phyloP scores from a whole-genome alignment of 2,797 vertebrate genomes.

The Lemur catta region DNA sequence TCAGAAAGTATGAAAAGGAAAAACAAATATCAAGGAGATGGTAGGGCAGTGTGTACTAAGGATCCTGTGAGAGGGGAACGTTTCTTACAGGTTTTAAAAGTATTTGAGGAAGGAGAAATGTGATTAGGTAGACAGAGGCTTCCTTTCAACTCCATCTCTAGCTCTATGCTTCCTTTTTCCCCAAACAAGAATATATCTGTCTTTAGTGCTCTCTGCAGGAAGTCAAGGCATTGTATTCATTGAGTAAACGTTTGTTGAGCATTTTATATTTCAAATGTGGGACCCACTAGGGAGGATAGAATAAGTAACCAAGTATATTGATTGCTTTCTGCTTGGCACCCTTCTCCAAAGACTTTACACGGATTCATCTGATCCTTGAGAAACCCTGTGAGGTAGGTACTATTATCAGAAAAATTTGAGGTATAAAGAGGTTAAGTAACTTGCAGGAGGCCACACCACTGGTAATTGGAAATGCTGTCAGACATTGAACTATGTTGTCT shows the following conservation, averaged over 20 bases:
- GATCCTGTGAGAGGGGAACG: neutral
- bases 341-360: neutral
- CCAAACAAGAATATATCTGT: neutral
- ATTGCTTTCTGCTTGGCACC: neutral
- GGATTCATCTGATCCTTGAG: neutral
- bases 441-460: neutral
- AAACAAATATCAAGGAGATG: neutral
- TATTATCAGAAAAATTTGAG: neutral
- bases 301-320: neutral
- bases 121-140: neutral
- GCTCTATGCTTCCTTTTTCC: neutral
- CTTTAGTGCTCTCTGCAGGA: neutral
- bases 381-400: neutral
- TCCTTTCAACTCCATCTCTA: neutral
- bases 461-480: neutral
- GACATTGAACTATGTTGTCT: neutral
- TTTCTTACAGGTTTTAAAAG: neutral
- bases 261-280: neutral
- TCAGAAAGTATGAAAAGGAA: neutral
- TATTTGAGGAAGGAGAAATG: neutral
- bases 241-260: neutral
- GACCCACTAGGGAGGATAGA: neutral
- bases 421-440: neutral
- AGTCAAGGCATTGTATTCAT: neutral
- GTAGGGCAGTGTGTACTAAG: neutral